Conservation (phyloP, 2,888 invertebrate genomes). For the Eupithecia insigniata region DNA sequence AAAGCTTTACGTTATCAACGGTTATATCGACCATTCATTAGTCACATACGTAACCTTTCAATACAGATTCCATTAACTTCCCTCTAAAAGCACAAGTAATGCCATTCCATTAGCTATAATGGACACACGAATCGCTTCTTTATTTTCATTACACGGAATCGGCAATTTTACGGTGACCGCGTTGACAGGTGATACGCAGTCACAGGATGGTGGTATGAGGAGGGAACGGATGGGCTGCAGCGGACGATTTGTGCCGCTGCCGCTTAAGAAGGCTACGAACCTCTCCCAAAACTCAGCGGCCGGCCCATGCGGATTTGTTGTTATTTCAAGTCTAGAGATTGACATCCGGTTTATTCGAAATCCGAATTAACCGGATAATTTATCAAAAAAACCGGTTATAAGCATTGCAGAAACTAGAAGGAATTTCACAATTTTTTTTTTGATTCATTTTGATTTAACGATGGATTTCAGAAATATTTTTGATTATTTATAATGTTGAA, state of each 20-base stretch:
- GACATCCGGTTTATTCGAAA: too few relatives aligned
- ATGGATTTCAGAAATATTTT: too few relatives aligned
- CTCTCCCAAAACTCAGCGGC: too few relatives aligned
- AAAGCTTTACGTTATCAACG: neutral
- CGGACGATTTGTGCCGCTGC: neutral
- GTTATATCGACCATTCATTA: neutral
- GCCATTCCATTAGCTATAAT: conserved; percentile 41
- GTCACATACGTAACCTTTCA: conserved; percentile 10
- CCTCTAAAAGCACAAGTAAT: conserved; percentile 30
- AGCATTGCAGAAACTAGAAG: too few relatives aligned
- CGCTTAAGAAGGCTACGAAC: neutral
- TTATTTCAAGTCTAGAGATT: too few relatives aligned
- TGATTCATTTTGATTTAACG: too few relatives aligned
- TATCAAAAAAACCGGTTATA: too few relatives aligned
- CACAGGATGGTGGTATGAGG: neutral
- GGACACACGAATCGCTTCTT: conserved; percentile 40
- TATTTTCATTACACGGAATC: conserved; percentile 20
- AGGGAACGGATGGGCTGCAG: neutral
- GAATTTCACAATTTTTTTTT: too few relatives aligned
- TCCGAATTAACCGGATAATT: too few relatives aligned
- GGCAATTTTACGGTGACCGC: conserved; percentile 57
- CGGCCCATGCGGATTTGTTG: too few relatives aligned
- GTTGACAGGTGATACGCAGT: conserved; percentile 49
- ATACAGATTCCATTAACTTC: conserved; percentile 23
- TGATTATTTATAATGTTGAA: too few relatives aligned